phyloP scores from a whole-genome alignment of 1,140 invertebrate species.

The Leptinotarsa texana region DNA sequence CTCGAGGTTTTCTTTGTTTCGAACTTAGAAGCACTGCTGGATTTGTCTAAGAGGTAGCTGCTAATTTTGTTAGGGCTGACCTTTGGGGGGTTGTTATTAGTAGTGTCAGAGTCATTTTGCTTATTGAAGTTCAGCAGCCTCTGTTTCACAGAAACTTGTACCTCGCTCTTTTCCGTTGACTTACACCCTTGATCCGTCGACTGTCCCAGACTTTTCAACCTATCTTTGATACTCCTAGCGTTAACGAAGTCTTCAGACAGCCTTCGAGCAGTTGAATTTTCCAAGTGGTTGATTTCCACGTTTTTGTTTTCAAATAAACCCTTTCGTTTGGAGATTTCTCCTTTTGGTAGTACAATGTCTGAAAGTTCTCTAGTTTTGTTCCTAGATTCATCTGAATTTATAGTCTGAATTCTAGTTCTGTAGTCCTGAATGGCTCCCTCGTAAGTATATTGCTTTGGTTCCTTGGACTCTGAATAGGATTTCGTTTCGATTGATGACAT shows the following conservation, averaged over 20 bases:
- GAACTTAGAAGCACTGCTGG: conserved; percentile 35
- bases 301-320: conserved; percentile 77
- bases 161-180: conserved; percentile 41
- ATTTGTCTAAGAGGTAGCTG: conserved; percentile 43
- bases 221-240: conserved; percentile 71
- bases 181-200: conserved; percentile 47
- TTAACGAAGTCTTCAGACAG: conserved; percentile 65
- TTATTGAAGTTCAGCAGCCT: conserved; percentile 46
- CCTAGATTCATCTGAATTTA: conserved; percentile 48
- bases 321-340: conserved; percentile 79
- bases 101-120: conserved; percentile 48
- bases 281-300: conserved; percentile 49
- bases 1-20: conserved; percentile 33
- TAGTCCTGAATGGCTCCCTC: conserved; percentile 85
- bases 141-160: conserved; percentile 46
- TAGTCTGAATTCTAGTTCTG: conserved; percentile 70
- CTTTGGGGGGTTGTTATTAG: conserved; percentile 35
- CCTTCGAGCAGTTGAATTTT: conserved; percentile 54
- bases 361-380: conserved; percentile 55
- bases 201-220: conserved; percentile 68
- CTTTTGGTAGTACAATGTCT: conserved; percentile 66
- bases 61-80: conserved; percentile 40
- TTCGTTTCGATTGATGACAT: conserved; percentile 23
- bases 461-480: conserved; percentile 44
- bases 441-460: conserved; percentile 80